phyloP scores from a whole-genome alignment of 2,797 vertebrate species.

The Chaetophractus vellerosus region DNA sequence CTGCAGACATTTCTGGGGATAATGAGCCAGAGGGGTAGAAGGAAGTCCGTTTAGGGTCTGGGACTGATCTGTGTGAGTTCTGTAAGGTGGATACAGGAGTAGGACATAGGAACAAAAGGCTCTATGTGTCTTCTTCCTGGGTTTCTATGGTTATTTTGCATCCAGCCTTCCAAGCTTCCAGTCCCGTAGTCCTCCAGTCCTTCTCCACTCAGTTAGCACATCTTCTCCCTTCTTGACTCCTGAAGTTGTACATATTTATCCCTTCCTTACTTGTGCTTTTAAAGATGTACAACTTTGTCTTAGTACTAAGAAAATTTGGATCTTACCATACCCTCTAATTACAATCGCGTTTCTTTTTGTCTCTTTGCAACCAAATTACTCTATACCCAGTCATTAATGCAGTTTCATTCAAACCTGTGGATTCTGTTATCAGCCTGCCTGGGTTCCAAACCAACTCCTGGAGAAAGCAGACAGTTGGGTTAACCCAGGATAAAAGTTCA shows the following conservation, averaged over 20 bases:
- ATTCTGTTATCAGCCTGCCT: background rate
- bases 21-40: constrained; percentile 27
- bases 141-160: background rate
- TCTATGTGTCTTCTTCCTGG: background rate
- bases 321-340: background rate
- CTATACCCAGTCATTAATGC: background rate
- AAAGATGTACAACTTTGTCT: background rate
- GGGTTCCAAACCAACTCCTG: background rate
- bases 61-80: background rate
- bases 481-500: constrained; percentile 24
- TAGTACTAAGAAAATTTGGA: background rate
- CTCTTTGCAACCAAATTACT: background rate
- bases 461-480: background rate
- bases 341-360: background rate
- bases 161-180: background rate
- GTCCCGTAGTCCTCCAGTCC: no score
- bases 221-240: background rate
- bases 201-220: background rate
- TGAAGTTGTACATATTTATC: background rate
- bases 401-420: background rate
- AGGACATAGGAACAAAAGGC: background rate
- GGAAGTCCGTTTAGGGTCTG: background rate
- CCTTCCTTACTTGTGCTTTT: constrained; percentile 10
- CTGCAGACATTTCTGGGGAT: constrained; percentile 24
- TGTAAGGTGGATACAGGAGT: background rate